These are phyloP conservation scores for Drosophila diplacantha DNA, from an alignment of 2,888 invertebrate genomes.

Conservation along the genomic window DNA sequence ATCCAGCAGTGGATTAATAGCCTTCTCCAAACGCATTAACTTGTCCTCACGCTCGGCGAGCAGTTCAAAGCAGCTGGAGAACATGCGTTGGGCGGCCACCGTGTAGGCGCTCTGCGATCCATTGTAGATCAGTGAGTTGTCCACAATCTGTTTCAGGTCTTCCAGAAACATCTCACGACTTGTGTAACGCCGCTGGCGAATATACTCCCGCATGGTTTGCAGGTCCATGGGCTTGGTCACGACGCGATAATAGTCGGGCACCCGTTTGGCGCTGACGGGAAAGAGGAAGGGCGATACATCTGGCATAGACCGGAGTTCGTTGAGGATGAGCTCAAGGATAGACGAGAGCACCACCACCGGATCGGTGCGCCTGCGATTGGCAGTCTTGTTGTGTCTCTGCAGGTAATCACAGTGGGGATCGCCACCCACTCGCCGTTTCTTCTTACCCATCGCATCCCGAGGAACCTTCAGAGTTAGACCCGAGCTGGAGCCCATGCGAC, in stretches of 20 bases:
- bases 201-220: conserved; percentile 94
- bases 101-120: conserved; percentile 92
- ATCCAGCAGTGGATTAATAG: conserved; percentile 97
- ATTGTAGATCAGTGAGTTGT: conserved; percentile 96
- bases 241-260: conserved; percentile 96
- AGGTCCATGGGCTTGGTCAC: conserved; percentile 97
- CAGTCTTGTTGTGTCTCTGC: conserved; percentile 87
- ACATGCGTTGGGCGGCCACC: conserved; percentile 91
- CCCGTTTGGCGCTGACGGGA: conserved; percentile 95
- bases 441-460: conserved; percentile 83
- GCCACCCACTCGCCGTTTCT: conserved; percentile 83
- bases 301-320: conserved; percentile 93
- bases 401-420: conserved; percentile 92
- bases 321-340: conserved; percentile 92
- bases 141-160: conserved; percentile 97
- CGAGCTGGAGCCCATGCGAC: conserved; percentile 80
- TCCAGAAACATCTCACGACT: conserved; percentile 96
- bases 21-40: conserved; percentile 96
- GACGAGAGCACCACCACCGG: conserved; percentile 96
- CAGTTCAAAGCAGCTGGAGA: conserved; percentile 91
- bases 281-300: conserved; percentile 95
- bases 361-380: conserved; percentile 95
- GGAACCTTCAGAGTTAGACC: conserved; percentile 86
- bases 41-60: conserved; percentile 95
- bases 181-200: conserved; percentile 93